Base-by-base conservation (phyloP, 53 echinoderm and acorn worm species). In the Crossaster papposus region DNA sequence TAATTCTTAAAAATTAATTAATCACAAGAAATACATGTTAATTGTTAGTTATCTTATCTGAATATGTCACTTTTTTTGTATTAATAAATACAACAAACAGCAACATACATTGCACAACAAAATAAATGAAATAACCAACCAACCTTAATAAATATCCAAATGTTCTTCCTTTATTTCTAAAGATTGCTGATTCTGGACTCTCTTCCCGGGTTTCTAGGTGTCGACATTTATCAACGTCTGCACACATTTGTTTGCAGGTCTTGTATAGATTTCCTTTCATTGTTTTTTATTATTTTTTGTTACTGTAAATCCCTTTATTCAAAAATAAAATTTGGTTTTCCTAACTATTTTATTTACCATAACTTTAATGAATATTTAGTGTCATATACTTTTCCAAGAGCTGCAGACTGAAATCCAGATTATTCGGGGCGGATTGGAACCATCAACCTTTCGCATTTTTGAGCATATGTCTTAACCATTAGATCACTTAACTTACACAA, bases 191-290 rank as follows among this genome's bases (percentile, higher is more conserved):
- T 51, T 51, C 53, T 79, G 79, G 79, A 53, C 23, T 79, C 53
- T 5, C 26, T 79, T 13, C 9, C 7, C 6, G 35, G 53, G 5
- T 79, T 44, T 51, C 38, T 79, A 3, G 23, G 53, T 26, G 12
- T 6, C 23, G 79, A 37, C 10, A 14, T 36, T 37, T 71, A 71
- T 23, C 3, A 31, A 7, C 0, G 26, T 71, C 71, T 71, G 71
- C 71, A 71, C 71, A 9, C 12, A 71, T 31, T 71, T 71, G 71
- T 71, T 31, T 71, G 71, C 71, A 71, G 71, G 71, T 71, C 2
- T 5, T 17, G 71, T 30, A 71, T 9, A 71, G 71, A 71, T 71
- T 71, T 71, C n/a, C 26, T 71, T 71, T 71, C 29, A 12, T 12
- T 30, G 32, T 13, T 71, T 71, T 8, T 26, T n/a, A 64, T 26